phyloP scores from a whole-genome alignment of 1,140 invertebrate genomes.

The Hetaerina americana region DNA sequence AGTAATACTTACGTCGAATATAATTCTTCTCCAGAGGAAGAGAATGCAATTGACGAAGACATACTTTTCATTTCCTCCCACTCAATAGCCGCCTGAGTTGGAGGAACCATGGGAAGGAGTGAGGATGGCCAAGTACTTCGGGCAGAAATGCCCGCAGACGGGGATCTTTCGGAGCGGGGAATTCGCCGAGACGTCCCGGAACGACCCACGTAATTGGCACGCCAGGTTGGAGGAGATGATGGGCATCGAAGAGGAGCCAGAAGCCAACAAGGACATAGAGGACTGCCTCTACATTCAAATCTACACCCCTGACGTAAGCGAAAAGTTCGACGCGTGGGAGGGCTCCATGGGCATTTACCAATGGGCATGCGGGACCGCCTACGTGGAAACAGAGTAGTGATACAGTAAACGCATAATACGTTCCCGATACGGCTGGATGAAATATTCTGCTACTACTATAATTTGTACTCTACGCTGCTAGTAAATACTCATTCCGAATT shows the following conservation, averaged over 20 bases:
- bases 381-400: background rate
- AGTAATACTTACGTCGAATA: background rate
- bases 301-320: slow-evolving; percentile 10
- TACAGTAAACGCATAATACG: background rate
- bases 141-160: background rate
- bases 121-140: background rate
- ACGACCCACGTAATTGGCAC: background rate
- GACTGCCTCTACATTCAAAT: slow-evolving; percentile 12
- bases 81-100: background rate
- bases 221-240: background rate
- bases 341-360: background rate
- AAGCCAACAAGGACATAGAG: background rate
- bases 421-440: background rate
- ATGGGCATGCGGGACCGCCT: background rate
- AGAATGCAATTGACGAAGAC: background rate
- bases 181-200: background rate
- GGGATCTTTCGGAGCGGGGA: background rate
- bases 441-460: background rate
- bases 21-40: background rate
- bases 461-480: background rate
- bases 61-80: background rate
- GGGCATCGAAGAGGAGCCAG: background rate
- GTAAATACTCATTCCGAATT: background rate
- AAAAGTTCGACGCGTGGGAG: background rate
- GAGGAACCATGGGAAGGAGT: background rate